These are phyloP conservation scores for Lacanobia wlatinum DNA, from an alignment of 2,888 invertebrate genomes.

Conservation along the genomic window DNA sequence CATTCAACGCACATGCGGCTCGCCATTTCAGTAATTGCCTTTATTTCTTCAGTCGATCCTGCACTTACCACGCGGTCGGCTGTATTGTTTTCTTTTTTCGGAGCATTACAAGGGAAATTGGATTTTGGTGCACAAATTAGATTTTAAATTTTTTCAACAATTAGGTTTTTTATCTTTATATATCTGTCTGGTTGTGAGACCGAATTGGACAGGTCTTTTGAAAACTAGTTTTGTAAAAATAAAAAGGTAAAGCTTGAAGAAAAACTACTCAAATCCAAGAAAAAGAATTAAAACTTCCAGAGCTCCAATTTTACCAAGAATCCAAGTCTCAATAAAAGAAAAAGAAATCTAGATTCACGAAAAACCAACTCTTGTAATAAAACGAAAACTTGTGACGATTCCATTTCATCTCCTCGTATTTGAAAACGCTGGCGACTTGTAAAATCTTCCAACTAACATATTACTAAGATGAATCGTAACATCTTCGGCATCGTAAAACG, in stretches of 20 bases:
- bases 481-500: conserved; percentile 52
- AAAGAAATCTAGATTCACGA: conserved; percentile 28
- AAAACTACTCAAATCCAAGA: neutral
- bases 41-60: conserved; percentile 72
- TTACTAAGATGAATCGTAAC: conserved; percentile 35
- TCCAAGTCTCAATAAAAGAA: conserved; percentile 16
- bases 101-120: conserved; percentile 37
- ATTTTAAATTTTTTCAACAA: conserved; percentile 53
- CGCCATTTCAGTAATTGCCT: conserved; percentile 80
- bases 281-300: neutral
- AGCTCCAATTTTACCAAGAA: conserved; percentile 20
- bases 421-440: conserved; percentile 24
- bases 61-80: conserved; percentile 31
- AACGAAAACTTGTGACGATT: conserved; percentile 37
- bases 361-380: conserved; percentile 42
- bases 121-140: conserved; percentile 29
- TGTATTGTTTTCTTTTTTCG: conserved; percentile 50
- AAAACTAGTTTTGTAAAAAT: neutral
- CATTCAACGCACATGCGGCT: conserved; percentile 80
- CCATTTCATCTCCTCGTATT: conserved; percentile 28
- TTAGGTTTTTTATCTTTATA: neutral
- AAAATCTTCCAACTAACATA: conserved; percentile 37
- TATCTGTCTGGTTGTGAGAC: neutral
- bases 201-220: too few species aligned
- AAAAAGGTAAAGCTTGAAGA: neutral